Evolutionary conservation across 1,140 invertebrate species (phyloP), one percentile per base, ranked within the genome.

Genomic region (Chironomus tepperi): DNA sequence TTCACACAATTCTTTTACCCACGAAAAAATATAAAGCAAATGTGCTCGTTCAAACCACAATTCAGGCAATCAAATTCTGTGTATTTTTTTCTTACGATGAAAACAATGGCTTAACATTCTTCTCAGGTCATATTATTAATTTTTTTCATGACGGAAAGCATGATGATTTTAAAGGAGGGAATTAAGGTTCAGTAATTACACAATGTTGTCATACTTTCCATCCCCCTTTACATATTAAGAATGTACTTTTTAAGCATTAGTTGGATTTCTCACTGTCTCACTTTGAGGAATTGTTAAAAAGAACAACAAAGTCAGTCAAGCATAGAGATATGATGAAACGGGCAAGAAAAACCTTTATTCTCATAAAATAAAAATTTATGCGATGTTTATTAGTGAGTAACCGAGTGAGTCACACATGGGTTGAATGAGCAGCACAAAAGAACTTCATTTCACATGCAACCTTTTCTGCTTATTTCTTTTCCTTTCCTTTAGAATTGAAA

Each of bases 181-280:
- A 70, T 70, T 70, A 70, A 70, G 65, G 65, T 70, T 70, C 65
- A 70, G 65, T 70, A 70, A 70, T 70, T 70, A 70, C 65, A 70
- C 65, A 70, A 70, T 70, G 47, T n/a, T 57, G 47, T n/a, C 47
- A n/a, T n/a, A n/a, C 47, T 57, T 5, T n/a, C 47, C 47, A 10
- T 47, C 43, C 15, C 43, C 15, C 12, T 57, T 57, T 57, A n/a
- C 47, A n/a, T 12, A 2, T 34, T 34, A 34, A 34, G 47, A 12
- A n/a, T n/a, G 9, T 2, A 10, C n/a, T 57, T 57, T n/a, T n/a
- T 7, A 57, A 57, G 47, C 47, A 57, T n/a, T 57, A n/a, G 9
- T 70, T 18, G 65, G 2, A 7, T 67, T 67, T 67, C 65, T 67
- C 65, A 67, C n/a, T 70, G 16, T 18, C 19, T 9, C 16, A 19